phyloP scores from a whole-genome alignment of 2,797 vertebrate genomes.

The Sorex maritimensis region DNA sequence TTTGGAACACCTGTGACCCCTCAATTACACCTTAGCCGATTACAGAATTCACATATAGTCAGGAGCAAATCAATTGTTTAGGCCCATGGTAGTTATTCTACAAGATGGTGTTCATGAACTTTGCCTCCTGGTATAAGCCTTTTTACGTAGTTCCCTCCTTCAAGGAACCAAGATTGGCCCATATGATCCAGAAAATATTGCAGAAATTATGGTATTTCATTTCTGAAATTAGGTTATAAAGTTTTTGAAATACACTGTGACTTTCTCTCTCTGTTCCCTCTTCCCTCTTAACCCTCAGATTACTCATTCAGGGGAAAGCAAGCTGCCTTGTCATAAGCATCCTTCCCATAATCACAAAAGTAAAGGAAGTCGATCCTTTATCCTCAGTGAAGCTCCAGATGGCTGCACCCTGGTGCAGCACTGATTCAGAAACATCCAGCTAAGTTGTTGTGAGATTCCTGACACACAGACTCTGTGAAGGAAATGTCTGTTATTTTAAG shows the following conservation, averaged over 20 bases:
- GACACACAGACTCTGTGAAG: background rate
- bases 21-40: background rate
- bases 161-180: background rate
- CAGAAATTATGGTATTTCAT: background rate
- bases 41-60: background rate
- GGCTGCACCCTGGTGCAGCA: background rate
- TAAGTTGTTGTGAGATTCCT: background rate
- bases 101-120: fast-evolving
- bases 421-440: background rate
- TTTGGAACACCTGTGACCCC: background rate
- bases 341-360: background rate
- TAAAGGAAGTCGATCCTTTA: background rate
- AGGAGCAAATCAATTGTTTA: background rate
- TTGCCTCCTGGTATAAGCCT: background rate
- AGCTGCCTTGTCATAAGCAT: background rate
- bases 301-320: background rate
- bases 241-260: background rate
- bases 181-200: background rate
- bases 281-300: background rate
- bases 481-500: background rate
- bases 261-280: background rate
- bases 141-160: background rate
- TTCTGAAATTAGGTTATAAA: background rate
- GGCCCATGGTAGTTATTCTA: background rate
- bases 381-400: background rate